Evolutionary conservation across 2,113 vertebrate genomes (phyloP).

Genomic region (Rhadina sibilatrix): DNA sequence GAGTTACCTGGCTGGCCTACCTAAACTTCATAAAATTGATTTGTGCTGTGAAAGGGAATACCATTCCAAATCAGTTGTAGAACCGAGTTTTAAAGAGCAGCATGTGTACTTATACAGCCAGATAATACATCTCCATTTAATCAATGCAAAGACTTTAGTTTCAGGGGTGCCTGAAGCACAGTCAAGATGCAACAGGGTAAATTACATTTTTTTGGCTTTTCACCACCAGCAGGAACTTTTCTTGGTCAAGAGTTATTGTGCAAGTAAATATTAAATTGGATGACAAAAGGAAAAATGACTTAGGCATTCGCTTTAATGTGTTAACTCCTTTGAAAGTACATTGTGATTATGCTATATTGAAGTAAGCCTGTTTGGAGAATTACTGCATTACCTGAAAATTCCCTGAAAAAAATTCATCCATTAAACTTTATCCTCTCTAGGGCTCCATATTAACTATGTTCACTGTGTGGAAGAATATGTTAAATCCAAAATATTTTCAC

Average conservation of each 20-base stretch:
- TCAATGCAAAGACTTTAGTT: background rate
- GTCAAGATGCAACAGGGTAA: background rate
- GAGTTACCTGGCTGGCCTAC: background rate
- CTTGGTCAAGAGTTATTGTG: background rate
- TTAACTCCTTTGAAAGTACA: constrained; percentile 14
- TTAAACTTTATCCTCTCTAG: background rate
- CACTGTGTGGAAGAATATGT: constrained; percentile 31
- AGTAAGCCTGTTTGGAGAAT: constrained; percentile 9
- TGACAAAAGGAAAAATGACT: background rate
- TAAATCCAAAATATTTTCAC: constrained; percentile 61
- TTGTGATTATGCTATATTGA: background rate
- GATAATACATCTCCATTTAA: background rate
- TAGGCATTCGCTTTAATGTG: background rate
- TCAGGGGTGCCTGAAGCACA: background rate
- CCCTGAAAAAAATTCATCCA: background rate
- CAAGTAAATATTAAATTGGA: background rate
- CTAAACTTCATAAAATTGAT: background rate
- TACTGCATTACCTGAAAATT: constrained; percentile 44
- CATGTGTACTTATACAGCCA: background rate
- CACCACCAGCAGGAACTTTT: background rate
- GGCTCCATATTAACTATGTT: constrained; percentile 15
- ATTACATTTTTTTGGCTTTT: background rate
- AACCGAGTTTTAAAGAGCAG: background rate
- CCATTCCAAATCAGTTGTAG: background rate
- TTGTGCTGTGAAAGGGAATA: background rate